phyloP scores from a whole-genome alignment of 2,888 invertebrate species.

The Ceraclea dissimilis region DNA sequence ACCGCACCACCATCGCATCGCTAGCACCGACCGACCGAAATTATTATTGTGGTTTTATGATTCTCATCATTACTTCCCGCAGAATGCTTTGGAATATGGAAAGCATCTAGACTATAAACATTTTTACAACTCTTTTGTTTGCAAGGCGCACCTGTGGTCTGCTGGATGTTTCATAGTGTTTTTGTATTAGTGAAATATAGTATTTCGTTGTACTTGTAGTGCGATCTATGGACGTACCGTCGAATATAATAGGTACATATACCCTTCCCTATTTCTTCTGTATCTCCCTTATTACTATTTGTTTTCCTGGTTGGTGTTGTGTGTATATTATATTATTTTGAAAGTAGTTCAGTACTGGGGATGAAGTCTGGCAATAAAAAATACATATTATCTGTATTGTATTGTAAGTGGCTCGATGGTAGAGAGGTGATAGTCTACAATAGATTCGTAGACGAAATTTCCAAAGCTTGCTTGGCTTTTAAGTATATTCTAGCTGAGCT shows the following conservation, averaged over 20 bases:
- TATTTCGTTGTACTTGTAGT: no score
- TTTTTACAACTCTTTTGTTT: slow-evolving; percentile 24
- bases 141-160: slow-evolving; percentile 18
- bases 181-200: no score
- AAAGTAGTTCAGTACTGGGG: not conserved
- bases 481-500: no score
- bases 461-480: no score
- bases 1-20: not conserved
- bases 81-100: slow-evolving; percentile 14
- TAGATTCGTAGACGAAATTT: no score
- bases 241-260: no score
- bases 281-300: not conserved
- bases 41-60: slow-evolving; percentile 11
- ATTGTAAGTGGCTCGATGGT: not conserved
- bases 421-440: no score
- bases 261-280: no score
- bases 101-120: slow-evolving; percentile 20
- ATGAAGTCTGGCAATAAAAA: not conserved
- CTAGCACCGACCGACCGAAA: not conserved
- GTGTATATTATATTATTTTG: no score
- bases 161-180: not conserved
- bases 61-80: slow-evolving; percentile 12
- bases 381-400: not conserved
- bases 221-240: no score
- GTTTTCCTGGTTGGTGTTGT: no score